Evolutionary conservation across 2,113 vertebrate genomes (phyloP).

Genomic region (Neomonachus schauinslandi): DNA sequence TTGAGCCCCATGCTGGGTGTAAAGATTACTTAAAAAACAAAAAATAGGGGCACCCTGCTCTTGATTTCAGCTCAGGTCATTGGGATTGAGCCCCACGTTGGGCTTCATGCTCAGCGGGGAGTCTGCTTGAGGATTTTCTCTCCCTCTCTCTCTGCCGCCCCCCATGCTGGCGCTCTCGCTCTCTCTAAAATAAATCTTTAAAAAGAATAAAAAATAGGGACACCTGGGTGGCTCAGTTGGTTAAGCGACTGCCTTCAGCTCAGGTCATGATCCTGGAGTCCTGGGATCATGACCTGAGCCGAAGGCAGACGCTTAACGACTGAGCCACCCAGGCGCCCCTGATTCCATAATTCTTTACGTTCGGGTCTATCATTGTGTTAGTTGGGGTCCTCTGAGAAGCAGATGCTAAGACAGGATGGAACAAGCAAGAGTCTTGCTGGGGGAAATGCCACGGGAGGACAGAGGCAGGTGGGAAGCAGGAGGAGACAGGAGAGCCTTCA

Average conservation of each 20-base stretch:
- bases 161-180: neutral
- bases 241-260: no score
- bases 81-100: neutral
- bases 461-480: neutral
- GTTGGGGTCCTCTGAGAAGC: neutral
- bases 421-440: neutral
- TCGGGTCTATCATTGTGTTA: neutral
- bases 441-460: neutral
- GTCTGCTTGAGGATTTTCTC: neutral
- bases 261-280: no score
- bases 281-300: no score
- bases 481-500: neutral
- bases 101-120: neutral
- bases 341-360: neutral
- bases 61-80: neutral
- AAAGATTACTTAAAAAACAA: neutral
- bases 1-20: neutral
- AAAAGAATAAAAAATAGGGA: neutral
- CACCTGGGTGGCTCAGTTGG: no score
- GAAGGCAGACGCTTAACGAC: no score
- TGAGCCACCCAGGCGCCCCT: no score
- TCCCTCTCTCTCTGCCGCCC: neutral
- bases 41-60: neutral
- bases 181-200: neutral
- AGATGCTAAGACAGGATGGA: neutral